Conservation (phyloP, 1,140 invertebrate species). For the Drosophila serrata region DNA sequence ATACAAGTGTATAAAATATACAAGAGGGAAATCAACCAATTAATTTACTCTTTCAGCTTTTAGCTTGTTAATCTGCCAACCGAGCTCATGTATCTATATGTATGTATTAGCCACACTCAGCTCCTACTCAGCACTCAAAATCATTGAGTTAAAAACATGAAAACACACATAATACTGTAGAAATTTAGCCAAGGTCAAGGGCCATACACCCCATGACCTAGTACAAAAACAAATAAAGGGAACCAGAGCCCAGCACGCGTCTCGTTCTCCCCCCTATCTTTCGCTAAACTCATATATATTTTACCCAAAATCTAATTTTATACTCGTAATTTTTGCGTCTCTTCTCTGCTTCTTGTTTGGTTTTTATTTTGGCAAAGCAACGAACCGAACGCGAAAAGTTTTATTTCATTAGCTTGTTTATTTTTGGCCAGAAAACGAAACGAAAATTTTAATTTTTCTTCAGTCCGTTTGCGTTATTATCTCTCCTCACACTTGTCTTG, state of each 20-base stretch:
- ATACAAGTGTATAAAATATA: constrained; percentile 1
- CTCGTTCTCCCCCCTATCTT: neutral
- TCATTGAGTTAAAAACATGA: constrained; percentile 25
- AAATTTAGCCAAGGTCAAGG: constrained; percentile 69
- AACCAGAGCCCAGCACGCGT: constrained; percentile 44
- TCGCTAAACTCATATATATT: constrained; percentile 1
- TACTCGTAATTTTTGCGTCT: constrained; percentile 41
- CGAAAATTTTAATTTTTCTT: constrained; percentile 48
- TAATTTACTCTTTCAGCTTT: constrained; percentile 52
- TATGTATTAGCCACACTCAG: constrained; percentile 54
- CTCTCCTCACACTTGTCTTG: constrained; percentile 43
- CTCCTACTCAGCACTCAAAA: constrained; percentile 24
- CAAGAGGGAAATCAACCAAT: neutral
- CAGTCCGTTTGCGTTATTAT: constrained; percentile 54
- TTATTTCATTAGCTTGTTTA: constrained; percentile 62
- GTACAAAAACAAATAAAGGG: constrained; percentile 35
- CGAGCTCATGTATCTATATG: constrained; percentile 75
- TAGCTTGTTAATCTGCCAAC: constrained; percentile 46
- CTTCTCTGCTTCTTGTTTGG: constrained; percentile 18
- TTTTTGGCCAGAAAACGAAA: constrained; percentile 63
- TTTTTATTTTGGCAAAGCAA: constrained; percentile 36
- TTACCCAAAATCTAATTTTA: constrained; percentile 55
- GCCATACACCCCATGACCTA: constrained; percentile 63
- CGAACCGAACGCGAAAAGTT: constrained; percentile 39
- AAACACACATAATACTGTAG: constrained; percentile 9